Evolutionary conservation across 2,888 invertebrate species (phyloP).

Genomic region (Oscheius sp.): DNA sequence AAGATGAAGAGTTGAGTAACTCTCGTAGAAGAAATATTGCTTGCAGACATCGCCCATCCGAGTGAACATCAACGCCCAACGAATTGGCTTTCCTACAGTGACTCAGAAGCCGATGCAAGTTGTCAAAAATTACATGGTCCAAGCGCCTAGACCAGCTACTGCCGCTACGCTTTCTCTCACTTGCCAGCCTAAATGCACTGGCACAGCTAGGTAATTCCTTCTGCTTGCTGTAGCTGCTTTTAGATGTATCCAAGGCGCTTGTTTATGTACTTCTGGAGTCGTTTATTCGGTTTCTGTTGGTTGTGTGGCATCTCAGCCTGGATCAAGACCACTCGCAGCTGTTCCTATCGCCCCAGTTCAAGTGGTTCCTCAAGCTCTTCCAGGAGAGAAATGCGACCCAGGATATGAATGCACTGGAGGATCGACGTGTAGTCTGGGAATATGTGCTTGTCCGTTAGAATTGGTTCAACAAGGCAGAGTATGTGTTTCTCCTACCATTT

Average conservation of each 20-base stretch:
- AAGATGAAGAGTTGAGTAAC: too few species aligned
- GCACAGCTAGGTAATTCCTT: constrained; percentile 3
- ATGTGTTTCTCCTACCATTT: constrained; percentile 12
- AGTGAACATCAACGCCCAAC: too few species aligned
- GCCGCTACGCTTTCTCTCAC: not conserved
- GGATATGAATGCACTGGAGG: constrained; percentile 31
- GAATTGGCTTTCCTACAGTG: too few species aligned
- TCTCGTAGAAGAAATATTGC: too few species aligned
- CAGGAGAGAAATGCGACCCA: constrained; percentile 10
- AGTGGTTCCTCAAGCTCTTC: constrained; percentile 18
- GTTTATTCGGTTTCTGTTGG: constrained; percentile 19
- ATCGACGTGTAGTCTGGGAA: constrained; percentile 19
- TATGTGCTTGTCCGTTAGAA: constrained; percentile 29
- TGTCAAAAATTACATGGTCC: not conserved
- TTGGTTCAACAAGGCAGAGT: constrained; percentile 23
- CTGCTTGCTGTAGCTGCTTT: too few species aligned
- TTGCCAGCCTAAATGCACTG: constrained; percentile 15
- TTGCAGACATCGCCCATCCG: too few species aligned
- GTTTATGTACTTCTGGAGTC: constrained; percentile 12
- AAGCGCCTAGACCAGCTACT: not conserved
- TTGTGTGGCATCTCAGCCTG: not conserved
- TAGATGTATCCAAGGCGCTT: constrained; percentile 26
- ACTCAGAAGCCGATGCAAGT: not conserved
- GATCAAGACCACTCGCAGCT: constrained; percentile 18
- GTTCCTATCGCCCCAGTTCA: constrained; percentile 8